These are phyloP conservation scores for Phrynocephalus versicolor DNA, from an alignment of 2,113 vertebrate genomes.

Conservation along the genomic window DNA sequence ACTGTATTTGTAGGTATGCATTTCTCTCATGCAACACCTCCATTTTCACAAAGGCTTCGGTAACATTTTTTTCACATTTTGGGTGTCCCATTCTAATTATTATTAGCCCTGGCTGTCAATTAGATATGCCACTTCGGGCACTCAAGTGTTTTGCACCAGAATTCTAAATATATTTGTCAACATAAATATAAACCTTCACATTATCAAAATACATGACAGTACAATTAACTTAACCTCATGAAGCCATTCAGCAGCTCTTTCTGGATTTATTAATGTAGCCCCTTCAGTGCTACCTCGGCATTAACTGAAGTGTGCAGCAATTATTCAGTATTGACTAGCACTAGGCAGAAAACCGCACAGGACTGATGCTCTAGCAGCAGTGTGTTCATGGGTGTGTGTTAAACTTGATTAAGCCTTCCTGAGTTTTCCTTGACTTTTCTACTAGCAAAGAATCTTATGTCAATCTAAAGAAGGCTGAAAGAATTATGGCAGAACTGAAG, in stretches of 20 bases:
- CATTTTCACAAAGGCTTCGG: not conserved
- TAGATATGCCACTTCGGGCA: not conserved
- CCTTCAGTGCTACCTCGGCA: too few species aligned
- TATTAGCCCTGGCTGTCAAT: not conserved
- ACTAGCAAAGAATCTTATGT: slow-evolving; percentile 59
- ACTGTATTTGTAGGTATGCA: too few species aligned
- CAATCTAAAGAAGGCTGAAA: slow-evolving; percentile 60
- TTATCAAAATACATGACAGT: not conserved
- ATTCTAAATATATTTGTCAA: too few species aligned
- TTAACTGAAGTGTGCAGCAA: too few species aligned
- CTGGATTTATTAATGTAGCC: too few species aligned
- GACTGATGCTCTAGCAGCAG: too few species aligned
- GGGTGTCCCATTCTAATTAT: not conserved
- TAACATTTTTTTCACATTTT: not conserved
- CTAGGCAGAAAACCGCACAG: too few species aligned
- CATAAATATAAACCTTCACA: too few species aligned
- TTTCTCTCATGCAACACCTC: not conserved
- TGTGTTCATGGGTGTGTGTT: not conserved
- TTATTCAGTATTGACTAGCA: too few species aligned
- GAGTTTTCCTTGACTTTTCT: slow-evolving; percentile 51
- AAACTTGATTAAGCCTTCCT: too few species aligned
- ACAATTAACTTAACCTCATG: too few species aligned
- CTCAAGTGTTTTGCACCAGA: not conserved
- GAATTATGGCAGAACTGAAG: slow-evolving; percentile 52
- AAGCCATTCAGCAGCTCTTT: too few species aligned